Conservation (phyloP, 2,797 vertebrate species). For the Phrynocephalus forsythii region DNA sequence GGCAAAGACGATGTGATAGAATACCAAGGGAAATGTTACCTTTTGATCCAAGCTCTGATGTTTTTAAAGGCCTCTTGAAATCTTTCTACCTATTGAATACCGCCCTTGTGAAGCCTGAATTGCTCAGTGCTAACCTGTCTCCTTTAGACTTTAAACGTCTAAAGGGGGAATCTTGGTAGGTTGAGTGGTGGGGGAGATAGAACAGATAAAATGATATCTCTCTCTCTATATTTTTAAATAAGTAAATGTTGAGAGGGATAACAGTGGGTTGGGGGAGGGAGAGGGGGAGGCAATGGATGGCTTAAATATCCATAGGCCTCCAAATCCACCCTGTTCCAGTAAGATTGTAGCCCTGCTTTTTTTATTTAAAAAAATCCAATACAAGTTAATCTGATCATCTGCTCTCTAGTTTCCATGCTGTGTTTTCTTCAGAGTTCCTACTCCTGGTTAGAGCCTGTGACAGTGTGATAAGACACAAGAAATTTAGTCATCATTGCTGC, state of each 20-base stretch:
- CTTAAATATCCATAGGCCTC: conserved; percentile 86
- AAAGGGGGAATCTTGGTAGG: conserved; percentile 73
- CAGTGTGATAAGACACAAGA: conserved; percentile 99
- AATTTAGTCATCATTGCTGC: conserved; percentile 96
- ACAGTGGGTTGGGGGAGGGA: conserved; percentile 50
- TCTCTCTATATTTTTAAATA: conserved; percentile 37
- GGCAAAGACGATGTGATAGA: conserved; percentile 33
- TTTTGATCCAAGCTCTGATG: conserved; percentile 26
- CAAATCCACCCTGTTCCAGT: conserved; percentile 88
- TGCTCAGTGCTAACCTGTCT: conserved; percentile 81
- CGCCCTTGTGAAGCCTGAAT: conserved; percentile 79
- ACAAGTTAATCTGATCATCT: conserved; percentile 95
- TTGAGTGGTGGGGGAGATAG: conserved; percentile 77
- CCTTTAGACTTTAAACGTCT: conserved; percentile 76
- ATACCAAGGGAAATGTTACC: conserved; percentile 34
- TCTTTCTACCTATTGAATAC: conserved; percentile 80
- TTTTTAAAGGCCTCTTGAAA: conserved; percentile 61
- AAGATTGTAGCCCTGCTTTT: conserved; percentile 87
- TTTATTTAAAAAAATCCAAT: conserved; percentile 86
- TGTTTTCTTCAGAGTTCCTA: conserved; percentile 90
- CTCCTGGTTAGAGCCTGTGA: conserved; percentile 95
- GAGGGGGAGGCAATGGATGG: conserved; percentile 60
- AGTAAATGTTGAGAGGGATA: conserved; percentile 43
- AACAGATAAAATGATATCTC: conserved; percentile 54
- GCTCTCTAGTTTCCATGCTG: conserved; percentile 94